Evolutionary conservation across 2,797 vertebrate species (phyloP).

Genomic region (Sparidentex hasta): DNA sequence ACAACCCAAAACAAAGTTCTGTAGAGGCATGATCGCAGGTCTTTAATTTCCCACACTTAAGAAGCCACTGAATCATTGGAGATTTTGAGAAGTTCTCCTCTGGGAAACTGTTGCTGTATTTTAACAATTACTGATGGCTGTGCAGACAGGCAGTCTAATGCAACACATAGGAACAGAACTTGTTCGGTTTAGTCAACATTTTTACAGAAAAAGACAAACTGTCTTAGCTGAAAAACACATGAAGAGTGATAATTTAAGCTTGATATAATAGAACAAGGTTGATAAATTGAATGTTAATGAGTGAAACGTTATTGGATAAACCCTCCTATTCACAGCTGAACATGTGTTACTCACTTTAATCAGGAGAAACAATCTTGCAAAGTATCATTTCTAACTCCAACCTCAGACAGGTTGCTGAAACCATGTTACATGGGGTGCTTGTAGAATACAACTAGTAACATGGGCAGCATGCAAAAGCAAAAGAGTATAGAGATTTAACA

Average conservation of each 20-base stretch:
- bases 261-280: neutral
- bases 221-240: neutral
- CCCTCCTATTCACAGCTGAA: neutral
- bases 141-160: neutral
- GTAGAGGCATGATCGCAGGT: neutral
- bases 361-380: neutral
- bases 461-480: neutral
- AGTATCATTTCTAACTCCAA: neutral
- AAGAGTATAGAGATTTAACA: conserved; percentile 21
- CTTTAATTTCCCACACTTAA: conserved; percentile 11
- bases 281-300: neutral
- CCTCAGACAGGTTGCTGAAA: neutral
- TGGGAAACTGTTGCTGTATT: neutral
- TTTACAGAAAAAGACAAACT: neutral
- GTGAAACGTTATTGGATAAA: neutral
- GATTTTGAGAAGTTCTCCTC: conserved; percentile 9
- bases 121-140: neutral
- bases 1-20: neutral
- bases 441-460: neutral
- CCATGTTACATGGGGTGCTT: neutral
- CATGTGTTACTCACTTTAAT: neutral
- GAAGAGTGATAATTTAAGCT: neutral
- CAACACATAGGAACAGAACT: neutral
- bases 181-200: neutral
- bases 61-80: neutral